These are phyloP conservation scores for Drosophila lowei DNA, from an alignment of 1,140 invertebrate genomes.

Conservation along the genomic window DNA sequence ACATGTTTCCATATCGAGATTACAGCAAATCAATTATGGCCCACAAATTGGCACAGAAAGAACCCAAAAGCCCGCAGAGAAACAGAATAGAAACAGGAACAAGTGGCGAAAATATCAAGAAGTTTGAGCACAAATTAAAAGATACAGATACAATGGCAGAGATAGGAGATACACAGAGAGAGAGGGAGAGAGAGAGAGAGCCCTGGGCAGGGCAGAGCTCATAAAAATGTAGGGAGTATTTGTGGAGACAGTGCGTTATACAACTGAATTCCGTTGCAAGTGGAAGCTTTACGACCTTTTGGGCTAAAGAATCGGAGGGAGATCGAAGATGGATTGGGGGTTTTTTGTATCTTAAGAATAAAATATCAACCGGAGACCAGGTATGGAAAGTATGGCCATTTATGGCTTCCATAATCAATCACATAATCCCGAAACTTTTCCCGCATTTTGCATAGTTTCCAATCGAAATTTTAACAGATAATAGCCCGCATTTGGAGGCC, in stretches of 20 bases:
- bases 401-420: too few species aligned
- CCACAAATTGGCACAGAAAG: slow-evolving; percentile 37
- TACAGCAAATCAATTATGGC: slow-evolving; percentile 69
- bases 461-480: too few species aligned
- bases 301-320: too few species aligned
- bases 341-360: too few species aligned
- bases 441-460: too few species aligned
- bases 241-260: background rate
- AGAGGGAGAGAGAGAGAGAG: background rate
- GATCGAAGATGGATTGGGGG: too few species aligned
- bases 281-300: too few species aligned
- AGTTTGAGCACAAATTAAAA: background rate
- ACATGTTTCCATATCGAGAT: slow-evolving; percentile 70
- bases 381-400: too few species aligned
- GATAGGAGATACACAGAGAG: background rate
- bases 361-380: too few species aligned
- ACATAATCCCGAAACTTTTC: too few species aligned
- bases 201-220: background rate
- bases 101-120: background rate
- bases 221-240: background rate
- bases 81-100: slow-evolving; percentile 2
- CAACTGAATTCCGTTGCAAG: too few species aligned
- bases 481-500: too few species aligned
- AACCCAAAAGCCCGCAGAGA: slow-evolving; percentile 5
- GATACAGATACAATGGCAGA: background rate